These are phyloP conservation scores for Pseudomyrmex flavicornis DNA, from an alignment of 1,140 invertebrate species.

Conservation along the genomic window DNA sequence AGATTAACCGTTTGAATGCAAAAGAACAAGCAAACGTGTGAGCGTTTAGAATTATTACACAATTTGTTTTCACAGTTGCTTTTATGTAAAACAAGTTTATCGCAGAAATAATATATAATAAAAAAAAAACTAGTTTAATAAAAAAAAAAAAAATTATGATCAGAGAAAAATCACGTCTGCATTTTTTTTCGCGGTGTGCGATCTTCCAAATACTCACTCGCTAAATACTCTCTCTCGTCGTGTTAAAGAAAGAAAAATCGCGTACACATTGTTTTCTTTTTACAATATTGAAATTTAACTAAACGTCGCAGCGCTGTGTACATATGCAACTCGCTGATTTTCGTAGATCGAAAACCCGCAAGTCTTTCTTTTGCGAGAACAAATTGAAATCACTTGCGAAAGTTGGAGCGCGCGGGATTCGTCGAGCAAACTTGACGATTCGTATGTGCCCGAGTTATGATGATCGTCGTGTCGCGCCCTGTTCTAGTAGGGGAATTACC, in stretches of 20 bases:
- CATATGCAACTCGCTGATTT: too few relatives aligned
- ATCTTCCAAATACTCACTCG: background rate
- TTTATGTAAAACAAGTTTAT: background rate
- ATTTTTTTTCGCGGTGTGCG: background rate
- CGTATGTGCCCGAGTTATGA: slow-evolving; percentile 58
- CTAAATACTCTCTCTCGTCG: too few relatives aligned
- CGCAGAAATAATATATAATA: background rate
- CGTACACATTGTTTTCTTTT: too few relatives aligned
- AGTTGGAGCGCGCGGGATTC: background rate
- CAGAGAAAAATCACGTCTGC: background rate
- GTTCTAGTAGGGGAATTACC: slow-evolving; percentile 57
- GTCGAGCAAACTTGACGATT: slow-evolving; percentile 55
- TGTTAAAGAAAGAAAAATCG: too few relatives aligned
- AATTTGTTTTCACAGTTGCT: background rate
- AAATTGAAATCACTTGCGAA: background rate
- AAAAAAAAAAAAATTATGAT: background rate
- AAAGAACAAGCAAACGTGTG: background rate
- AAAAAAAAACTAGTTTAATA: too few relatives aligned
- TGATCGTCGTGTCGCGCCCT: slow-evolving; percentile 52
- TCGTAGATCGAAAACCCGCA: too few relatives aligned
- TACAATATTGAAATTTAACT: too few relatives aligned
- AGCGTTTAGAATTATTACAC: slow-evolving; percentile 1
- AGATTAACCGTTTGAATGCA: slow-evolving; percentile 11
- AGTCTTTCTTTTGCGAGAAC: background rate
- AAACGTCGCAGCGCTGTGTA: too few relatives aligned